Evolutionary conservation across 2,797 vertebrate species (phyloP).

Genomic region (Spondyliosoma cantharus): DNA sequence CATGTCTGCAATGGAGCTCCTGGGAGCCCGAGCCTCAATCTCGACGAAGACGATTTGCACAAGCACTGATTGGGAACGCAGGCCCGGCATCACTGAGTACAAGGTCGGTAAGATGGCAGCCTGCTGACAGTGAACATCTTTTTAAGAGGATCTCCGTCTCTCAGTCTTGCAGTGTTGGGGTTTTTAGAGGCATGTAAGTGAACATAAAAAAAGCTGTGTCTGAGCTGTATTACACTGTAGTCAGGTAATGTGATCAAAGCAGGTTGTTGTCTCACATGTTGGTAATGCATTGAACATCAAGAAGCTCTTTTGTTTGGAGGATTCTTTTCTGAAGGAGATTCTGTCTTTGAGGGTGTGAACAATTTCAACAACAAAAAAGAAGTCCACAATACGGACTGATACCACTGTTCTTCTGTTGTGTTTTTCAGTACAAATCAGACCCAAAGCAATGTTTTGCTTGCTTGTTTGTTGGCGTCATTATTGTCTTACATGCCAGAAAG

Average conservation of each 20-base stretch:
- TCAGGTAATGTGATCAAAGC: constrained; percentile 24
- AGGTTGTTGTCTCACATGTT: constrained; percentile 14
- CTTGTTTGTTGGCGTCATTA: neutral
- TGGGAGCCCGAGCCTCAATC: constrained; percentile 37
- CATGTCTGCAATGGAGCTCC: constrained; percentile 55
- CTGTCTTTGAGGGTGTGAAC: neutral
- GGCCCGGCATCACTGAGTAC: constrained; percentile 31
- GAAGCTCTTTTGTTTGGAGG: neutral
- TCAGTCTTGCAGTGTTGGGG: constrained; percentile 3
- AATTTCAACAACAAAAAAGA: neutral
- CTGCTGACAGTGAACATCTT: constrained; percentile 55
- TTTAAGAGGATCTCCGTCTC: constrained; percentile 52
- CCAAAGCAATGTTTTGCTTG: neutral
- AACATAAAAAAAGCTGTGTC: constrained; percentile 30
- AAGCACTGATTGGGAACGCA: constrained; percentile 45
- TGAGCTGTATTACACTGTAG: constrained; percentile 11
- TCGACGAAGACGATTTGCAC: constrained; percentile 67
- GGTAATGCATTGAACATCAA: neutral
- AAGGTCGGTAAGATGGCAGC: constrained; percentile 58
- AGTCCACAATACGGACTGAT: neutral
- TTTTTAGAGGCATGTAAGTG: constrained; percentile 26
- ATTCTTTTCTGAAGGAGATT: neutral
- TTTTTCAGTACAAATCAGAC: neutral
- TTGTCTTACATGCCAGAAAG: neutral
- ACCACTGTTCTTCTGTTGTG: too few species aligned